phyloP scores from a whole-genome alignment of 2,797 vertebrate genomes.

The Yasuhikotakia modesta region DNA sequence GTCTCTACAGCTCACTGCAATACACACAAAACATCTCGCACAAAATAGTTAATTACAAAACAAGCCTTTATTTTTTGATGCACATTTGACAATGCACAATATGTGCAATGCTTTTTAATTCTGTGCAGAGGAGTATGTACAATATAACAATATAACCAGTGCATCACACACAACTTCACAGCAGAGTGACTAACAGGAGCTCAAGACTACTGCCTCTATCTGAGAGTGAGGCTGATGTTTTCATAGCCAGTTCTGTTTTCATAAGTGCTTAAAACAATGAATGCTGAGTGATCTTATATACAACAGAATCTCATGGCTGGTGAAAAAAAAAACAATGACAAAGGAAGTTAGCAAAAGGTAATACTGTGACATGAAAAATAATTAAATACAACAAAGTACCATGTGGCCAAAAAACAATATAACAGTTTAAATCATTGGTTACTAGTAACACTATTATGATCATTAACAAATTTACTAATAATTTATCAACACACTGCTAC shows the following conservation, averaged over 20 bases:
- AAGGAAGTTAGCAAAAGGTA: not conserved
- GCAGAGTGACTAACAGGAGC: constrained; percentile 70
- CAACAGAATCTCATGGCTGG: constrained; percentile 56
- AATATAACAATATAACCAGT: constrained; percentile 78
- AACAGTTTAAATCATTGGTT: not conserved
- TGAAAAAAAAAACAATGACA: constrained; percentile 19
- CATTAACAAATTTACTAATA: not conserved
- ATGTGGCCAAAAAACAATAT: not conserved
- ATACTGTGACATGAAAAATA: not conserved
- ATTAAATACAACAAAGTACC: not conserved
- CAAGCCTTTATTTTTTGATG: constrained; percentile 76
- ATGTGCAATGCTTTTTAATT: constrained; percentile 62
- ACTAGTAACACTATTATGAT: too few relatives aligned
- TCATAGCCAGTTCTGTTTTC: constrained; percentile 55
- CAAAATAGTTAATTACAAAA: constrained; percentile 56
- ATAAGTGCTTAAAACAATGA: constrained; percentile 68
- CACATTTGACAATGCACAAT: constrained; percentile 59
- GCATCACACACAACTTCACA: constrained; percentile 80
- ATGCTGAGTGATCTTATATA: constrained; percentile 46
- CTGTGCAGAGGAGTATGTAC: constrained; percentile 70
- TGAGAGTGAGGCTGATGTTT: constrained; percentile 20
- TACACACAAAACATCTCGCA: not conserved
- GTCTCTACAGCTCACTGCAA: not conserved
- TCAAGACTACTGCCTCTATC: not conserved
- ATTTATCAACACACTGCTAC: not conserved